Evolutionary conservation across 2,797 vertebrate genomes (phyloP).

Genomic region (Enteromius fasciolatus): DNA sequence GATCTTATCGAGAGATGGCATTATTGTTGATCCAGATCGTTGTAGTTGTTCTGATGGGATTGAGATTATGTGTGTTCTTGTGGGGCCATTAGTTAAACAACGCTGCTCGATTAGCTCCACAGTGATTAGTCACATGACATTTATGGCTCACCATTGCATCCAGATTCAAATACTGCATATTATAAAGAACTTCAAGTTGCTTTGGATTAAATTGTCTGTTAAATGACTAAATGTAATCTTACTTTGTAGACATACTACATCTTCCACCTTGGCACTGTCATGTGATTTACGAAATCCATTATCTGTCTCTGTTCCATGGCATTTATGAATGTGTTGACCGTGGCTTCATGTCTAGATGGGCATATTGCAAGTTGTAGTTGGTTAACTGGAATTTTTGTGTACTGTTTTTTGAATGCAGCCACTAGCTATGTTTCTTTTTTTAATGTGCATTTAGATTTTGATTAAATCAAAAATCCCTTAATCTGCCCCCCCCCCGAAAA

Average conservation of each 20-base stretch:
- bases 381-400: background rate
- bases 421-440: background rate
- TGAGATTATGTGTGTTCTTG: background rate
- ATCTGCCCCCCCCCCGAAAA: too few species aligned
- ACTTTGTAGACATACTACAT: too few species aligned
- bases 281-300: background rate
- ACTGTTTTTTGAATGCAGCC: background rate
- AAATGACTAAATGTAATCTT: background rate
- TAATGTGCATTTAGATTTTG: background rate
- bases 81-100: background rate
- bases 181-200: background rate
- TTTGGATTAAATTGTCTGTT: too few species aligned
- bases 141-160: background rate
- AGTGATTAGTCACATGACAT: background rate
- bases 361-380: background rate
- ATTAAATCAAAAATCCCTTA: too few species aligned
- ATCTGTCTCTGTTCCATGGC: background rate
- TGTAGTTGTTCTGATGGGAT: background rate
- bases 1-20: background rate
- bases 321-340: background rate
- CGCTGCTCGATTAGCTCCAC: background rate
- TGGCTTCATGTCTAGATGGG: background rate
- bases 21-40: background rate
- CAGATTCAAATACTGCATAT: background rate
- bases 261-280: background rate